phyloP scores from a whole-genome alignment of 2,113 vertebrate species.

The Myanophis thanlyinensis region DNA sequence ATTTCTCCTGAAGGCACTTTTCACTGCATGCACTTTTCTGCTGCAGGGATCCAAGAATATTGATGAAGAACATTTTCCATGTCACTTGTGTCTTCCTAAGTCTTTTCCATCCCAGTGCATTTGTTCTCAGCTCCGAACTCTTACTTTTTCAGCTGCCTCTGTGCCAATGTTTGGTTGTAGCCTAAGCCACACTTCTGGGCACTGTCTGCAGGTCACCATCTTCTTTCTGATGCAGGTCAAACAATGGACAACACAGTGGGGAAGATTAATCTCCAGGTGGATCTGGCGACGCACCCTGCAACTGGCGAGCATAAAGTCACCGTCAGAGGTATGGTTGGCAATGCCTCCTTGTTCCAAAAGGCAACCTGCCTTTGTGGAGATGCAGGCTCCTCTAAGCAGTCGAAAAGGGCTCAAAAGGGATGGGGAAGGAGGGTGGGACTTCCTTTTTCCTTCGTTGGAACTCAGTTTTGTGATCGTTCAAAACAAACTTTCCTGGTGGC shows the following conservation, averaged over 20 bases:
- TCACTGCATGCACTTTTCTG: background rate
- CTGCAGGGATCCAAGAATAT: background rate
- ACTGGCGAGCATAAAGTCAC: slow-evolving; percentile 96
- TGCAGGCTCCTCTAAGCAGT: background rate
- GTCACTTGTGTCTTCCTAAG: background rate
- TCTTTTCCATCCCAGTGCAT: background rate
- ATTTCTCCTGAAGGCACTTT: background rate
- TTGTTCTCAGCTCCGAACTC: background rate
- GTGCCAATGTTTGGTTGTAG: background rate
- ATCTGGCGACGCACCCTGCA: slow-evolving; percentile 87
- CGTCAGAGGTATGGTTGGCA: slow-evolving; percentile 83
- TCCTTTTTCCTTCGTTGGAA: background rate
- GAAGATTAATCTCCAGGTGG: slow-evolving; percentile 92
- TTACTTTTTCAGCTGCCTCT: background rate
- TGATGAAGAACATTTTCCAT: background rate
- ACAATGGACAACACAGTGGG: slow-evolving; percentile 84
- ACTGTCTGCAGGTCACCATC: background rate
- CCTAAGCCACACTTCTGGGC: background rate
- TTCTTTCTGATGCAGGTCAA: slow-evolving; percentile 63
- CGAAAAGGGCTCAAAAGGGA: background rate
- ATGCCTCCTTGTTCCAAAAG: background rate
- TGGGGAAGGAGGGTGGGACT: background rate
- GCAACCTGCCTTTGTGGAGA: background rate
- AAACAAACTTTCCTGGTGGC: background rate
- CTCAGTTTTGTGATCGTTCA: background rate